Percentiles rank a stretch among this genome's conserved stretches.
Conservation (phyloP, 2,113 vertebrate species). For the Cranoglanis bouderius region DNA sequence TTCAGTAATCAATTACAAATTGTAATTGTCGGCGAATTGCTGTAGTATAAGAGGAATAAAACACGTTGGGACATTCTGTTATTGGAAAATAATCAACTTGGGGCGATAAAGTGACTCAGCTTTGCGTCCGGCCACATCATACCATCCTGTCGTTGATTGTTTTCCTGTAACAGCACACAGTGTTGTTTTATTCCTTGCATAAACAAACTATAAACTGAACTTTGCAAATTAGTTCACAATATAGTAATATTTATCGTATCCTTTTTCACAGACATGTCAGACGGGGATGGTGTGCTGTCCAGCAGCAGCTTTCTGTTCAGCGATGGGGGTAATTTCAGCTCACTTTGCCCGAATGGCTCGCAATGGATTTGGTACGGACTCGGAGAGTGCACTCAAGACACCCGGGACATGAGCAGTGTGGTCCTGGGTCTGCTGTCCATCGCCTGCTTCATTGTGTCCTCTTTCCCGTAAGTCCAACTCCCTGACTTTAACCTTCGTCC, state of each 20-base stretch:
- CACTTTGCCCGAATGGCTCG: slow-evolving; percentile 83
- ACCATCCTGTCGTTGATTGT: background rate
- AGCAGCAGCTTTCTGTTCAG: slow-evolving; percentile 26
- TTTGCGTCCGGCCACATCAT: background rate
- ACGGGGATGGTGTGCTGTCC: slow-evolving; percentile 51
- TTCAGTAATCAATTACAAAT: background rate
- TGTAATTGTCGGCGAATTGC: background rate
- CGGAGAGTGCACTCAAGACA: slow-evolving; percentile 82
- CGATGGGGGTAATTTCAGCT: slow-evolving; percentile 70
- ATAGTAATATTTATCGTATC: background rate
- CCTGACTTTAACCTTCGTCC: background rate
- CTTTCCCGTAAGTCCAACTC: slow-evolving; percentile 84
- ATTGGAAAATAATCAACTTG: background rate
- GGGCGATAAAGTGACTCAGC: background rate
- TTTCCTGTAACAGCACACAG: background rate
- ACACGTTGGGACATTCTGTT: background rate
- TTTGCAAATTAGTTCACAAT: background rate
- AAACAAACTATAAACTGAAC: background rate
- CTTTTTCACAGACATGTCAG: background rate
- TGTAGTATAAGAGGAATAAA: background rate
- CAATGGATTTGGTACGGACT: slow-evolving; percentile 83
- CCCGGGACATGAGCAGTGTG: slow-evolving; percentile 84
- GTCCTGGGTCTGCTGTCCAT: slow-evolving; percentile 87
- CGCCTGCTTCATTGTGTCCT: slow-evolving; percentile 82
- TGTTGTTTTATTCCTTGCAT: background rate